phyloP scores from a whole-genome alignment of 1,140 invertebrate genomes.

The Argopecten irradians region DNA sequence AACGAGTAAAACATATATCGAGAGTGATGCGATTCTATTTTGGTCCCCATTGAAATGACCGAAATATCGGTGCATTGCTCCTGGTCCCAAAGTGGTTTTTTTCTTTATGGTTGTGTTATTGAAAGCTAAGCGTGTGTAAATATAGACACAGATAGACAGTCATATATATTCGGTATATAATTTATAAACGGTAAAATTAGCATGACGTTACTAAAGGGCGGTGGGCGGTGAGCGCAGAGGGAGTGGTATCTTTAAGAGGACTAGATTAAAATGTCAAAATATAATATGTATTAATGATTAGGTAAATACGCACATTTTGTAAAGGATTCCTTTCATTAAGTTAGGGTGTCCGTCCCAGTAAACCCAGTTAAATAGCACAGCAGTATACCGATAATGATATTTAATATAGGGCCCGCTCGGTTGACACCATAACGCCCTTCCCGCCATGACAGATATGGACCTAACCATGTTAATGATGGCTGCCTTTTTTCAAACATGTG shows the following conservation, averaged over 20 bases:
- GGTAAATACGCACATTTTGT: not conserved
- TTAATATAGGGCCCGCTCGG: not conserved
- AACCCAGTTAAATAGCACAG: not conserved
- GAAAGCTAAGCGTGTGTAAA: too few species aligned
- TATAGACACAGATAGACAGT: not conserved
- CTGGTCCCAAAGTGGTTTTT: too few species aligned
- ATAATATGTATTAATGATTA: not conserved
- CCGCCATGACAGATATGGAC: not conserved
- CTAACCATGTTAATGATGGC: not conserved
- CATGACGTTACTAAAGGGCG: not conserved
- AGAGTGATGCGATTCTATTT: too few species aligned
- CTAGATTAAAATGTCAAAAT: slow-evolving; percentile 12
- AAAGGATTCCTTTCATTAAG: not conserved
- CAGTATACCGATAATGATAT: not conserved
- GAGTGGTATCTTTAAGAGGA: not conserved
- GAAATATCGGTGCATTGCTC: too few species aligned
- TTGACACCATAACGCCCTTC: not conserved
- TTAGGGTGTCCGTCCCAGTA: not conserved
- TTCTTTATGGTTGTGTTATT: too few species aligned
- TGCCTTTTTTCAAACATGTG: not conserved
- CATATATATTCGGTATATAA: not conserved
- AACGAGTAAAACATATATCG: too few species aligned
- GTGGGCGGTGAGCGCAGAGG: not conserved
- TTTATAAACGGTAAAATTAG: not conserved
- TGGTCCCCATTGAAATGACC: too few species aligned